phyloP scores from a whole-genome alignment of 2,113 vertebrate genomes.

The Ictalurus furcatus region DNA sequence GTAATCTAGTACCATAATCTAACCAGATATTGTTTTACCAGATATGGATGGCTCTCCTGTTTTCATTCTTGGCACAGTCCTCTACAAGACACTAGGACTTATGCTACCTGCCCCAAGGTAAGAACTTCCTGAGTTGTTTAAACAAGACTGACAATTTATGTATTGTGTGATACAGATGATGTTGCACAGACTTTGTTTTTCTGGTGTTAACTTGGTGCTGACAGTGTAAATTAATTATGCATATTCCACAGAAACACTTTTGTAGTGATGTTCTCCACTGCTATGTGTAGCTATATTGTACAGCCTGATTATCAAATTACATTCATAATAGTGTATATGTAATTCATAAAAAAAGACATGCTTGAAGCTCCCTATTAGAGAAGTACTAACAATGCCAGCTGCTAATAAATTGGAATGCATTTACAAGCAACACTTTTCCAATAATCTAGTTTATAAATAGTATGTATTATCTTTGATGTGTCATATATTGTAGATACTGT shows the following conservation, averaged over 20 bases:
- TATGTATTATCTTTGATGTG: not conserved
- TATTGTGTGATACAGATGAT: not conserved
- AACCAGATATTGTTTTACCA: slow-evolving; percentile 62
- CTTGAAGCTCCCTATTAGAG: not conserved
- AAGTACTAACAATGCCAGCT: not conserved
- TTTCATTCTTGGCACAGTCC: slow-evolving; percentile 94
- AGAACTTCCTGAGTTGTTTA: slow-evolving; percentile 56
- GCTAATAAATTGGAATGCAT: not conserved
- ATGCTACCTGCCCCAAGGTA: slow-evolving; percentile 97
- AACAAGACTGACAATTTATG: not conserved
- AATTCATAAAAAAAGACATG: not conserved
- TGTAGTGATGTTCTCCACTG: not conserved
- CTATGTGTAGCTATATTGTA: not conserved
- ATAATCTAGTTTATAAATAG: no score
- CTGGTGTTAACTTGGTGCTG: not conserved
- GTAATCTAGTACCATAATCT: not conserved
- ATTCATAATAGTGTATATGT: not conserved
- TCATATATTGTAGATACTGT: not conserved
- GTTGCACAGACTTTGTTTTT: not conserved
- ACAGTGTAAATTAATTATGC: not conserved
- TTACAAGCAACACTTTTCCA: not conserved
- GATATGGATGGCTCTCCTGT: slow-evolving; percentile 94
- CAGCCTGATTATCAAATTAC: not conserved
- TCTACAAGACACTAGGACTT: slow-evolving; percentile 98
- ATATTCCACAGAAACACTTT: not conserved